Base-by-base conservation (phyloP, 1,140 invertebrate species). In the Drosophila nigrodunni region DNA sequence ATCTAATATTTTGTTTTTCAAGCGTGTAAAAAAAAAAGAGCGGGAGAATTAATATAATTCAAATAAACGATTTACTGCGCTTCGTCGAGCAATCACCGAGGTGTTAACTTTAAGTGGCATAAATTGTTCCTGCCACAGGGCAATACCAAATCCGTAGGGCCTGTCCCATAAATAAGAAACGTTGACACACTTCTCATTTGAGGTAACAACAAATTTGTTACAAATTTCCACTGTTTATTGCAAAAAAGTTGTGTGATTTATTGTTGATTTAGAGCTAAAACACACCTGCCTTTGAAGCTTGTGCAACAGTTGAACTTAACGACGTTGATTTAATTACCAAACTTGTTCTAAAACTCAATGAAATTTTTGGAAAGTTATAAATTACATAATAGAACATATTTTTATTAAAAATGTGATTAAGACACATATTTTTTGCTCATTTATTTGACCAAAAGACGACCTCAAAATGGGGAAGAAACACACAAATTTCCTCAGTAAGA, bases 61-160 rank as follows among this genome's bases (percentile, higher is more conserved):
- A 54, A 82, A 77, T 80, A 88, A 87, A 87, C 83, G 82, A 88
- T 88, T 88, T 70, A 62, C 72, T 58, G 50, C 83, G 72, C 80
- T 87, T 83, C 77, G 83, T 15, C 73, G 46, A 46, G 73, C 77
- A 88, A 59, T 88, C 80, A 80, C 66, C 77, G 85, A 87, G 76
- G 77, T 88, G 80, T 74, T 74, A 74, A 74, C 30, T 69, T 83
- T 83, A 87, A 87, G 79, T 88, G 83, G 76, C 83, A 73, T 70
- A 87, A 88, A 87, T 88, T 74, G 78, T 82, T 39, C 39, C 39
- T 59, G 70, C 52, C 70, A 58, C 69, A 43, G 59, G 43, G 21
- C 50, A 49, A 57, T 59, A 39, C 6, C 47, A 46, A 21, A 41
- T 15, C 34, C 18, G 7, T n/a, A 35, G 46, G 25, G 47, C 10